Base-by-base conservation (phyloP, 1,140 invertebrate genomes). In the Zaprionus ghesquierei region DNA sequence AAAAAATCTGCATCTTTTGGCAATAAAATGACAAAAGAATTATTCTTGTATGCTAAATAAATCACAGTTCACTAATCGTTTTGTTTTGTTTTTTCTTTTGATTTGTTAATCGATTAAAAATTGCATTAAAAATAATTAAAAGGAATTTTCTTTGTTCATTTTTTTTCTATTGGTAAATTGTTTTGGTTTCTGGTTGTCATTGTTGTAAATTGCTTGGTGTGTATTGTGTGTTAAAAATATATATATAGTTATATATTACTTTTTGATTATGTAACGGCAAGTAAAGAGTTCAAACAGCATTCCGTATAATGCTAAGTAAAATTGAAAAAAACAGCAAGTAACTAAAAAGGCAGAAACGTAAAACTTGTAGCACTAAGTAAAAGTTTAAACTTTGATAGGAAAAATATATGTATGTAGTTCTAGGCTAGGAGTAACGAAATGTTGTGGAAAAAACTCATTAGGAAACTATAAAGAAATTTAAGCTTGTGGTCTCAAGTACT, bases 1-100 rank as follows among this genome's bases (percentile, higher is more conserved):
- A 87, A 92, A 89, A 92, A 92, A 92, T 92, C 89, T 70, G 69
- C 74, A 91, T 91, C 89, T 90, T 91, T 91, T 91, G 87, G 90
- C 87, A 91, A 91, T 91, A 89, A 90, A 90, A 90, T 92, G 90
- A 92, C 91, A 91, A 92, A 91, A 92, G 90, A 92, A 91, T 92
- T 92, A 91, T 84, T 74, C 75, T 84, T 81, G 77, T 84, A 90
- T 90, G 81, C 86, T 90, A 90, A 79, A 87, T 81, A 82, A 74
- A 87, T 79, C 84, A 87, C 81, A 84, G 73, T 85, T 86, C 71
- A 79, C 82, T 87, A 82, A 87, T 87, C 44, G 33, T 76, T 77
- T 49, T 29, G 33, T 65, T 69, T 78, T 59, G 46, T 51, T 73
- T 63, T 20, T 25, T 12, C 25, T 50, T 51, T 51, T 23, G 49